Base-by-base conservation (phyloP, 1,140 invertebrate genomes). In the Camponotus pennsylvanicus region DNA sequence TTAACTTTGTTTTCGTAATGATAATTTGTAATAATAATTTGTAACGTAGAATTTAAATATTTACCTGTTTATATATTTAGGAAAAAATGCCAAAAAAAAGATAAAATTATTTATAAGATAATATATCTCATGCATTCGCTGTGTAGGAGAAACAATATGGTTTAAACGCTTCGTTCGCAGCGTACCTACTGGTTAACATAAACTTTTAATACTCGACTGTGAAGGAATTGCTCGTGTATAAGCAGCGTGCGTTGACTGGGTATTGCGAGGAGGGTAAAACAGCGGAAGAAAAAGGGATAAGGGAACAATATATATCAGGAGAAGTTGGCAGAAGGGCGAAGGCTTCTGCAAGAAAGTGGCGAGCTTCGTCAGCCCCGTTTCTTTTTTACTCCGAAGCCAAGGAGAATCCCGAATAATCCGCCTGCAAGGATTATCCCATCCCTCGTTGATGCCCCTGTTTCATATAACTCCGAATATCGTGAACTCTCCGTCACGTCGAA, bases 321-420 rank as follows among this genome's bases (percentile, higher is more conserved):
- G 88, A 89, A 89, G 90, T 86, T 93, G 92, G 92, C 89, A 92
- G 88, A 75, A 92, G 91, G 90, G 88, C 88, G 90, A 88, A 90
- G 76, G 87, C 87, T 91, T 78, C 89, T 91, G 83, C 88, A 90
- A 93, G 90, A 86, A 93, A 93, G 90, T 93, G 86, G 90, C 88
- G 87, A 86, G 90, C 87, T 90, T 75, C 90, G 85, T 92, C 88
- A 86, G 83, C 89, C 75, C 88, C 92, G 87, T 93, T 90, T 89
- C 86, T 91, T 93, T 52, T 92, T 92, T 91, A 89, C 88, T 88
- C 89, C 86, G 87, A 87, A 91, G 90, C 88, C 87, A 93, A 92
- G 92, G 93, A 94, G 94, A 94, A 94, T 95, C 93, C 93, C 90
- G 82, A 94, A 92, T 95, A 95, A 94, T 95, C 94, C 93, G 93